Percentiles rank a stretch among this genome's conserved stretches.
These are phyloP conservation scores for Regulus satrapa DNA, from an alignment of 2,113 vertebrate species.

Conservation along the genomic window DNA sequence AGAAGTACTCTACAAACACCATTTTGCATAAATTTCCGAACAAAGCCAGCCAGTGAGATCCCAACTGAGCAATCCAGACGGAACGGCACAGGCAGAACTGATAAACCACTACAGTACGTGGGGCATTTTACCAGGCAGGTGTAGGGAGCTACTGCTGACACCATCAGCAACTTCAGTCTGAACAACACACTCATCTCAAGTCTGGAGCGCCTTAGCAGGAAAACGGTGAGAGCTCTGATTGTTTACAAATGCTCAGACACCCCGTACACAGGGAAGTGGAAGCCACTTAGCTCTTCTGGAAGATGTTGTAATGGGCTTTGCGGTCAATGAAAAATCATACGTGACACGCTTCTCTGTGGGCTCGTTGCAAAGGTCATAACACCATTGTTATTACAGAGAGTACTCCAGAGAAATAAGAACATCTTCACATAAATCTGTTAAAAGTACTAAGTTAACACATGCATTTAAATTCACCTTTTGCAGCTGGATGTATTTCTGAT, in stretches of 20 bases:
- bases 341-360: neutral
- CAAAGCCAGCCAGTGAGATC: neutral
- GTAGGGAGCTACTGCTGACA: neutral
- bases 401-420: neutral
- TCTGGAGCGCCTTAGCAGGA: neutral
- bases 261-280: neutral
- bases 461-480: neutral
- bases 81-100: neutral
- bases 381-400: neutral
- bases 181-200: neutral
- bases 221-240: neutral
- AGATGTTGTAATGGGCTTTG: neutral
- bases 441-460: neutral
- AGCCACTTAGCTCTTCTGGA: neutral
- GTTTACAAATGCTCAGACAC: neutral
- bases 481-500: neutral
- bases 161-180: neutral
- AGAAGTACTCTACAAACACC: neutral
- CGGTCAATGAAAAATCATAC: neutral
- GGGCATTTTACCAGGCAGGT: neutral
- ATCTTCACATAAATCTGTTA: neutral
- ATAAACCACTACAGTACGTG: neutral
- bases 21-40: neutral
- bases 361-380: neutral
- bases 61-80: neutral